Base-by-base conservation (phyloP, 30 jellyfish, hydroid and myxozoan genomes). In the Phacellophora camtschatica region DNA sequence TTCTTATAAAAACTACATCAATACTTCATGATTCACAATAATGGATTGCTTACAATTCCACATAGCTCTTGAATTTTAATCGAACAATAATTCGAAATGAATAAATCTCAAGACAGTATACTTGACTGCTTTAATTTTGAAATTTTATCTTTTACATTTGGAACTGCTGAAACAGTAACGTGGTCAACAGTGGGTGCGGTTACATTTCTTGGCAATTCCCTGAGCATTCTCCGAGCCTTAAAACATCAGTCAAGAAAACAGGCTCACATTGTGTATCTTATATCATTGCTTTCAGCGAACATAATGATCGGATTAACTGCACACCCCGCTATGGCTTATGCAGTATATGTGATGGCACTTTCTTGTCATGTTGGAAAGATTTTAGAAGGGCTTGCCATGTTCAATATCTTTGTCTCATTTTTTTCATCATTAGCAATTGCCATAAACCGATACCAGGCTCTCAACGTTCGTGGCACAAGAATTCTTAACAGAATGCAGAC, bases 391-490 rank as follows among this genome's bases (percentile, higher is more conserved):
- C 29, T 73, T 1, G 64, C 72, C 7, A 50, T 10, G 29, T 50
- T 51, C 13, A 73, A 51, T 65, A 49, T 73, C 11, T 19, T 37
- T 24, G 55, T 73, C 20, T 73, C 86, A 29, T 35, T 54, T 24
- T 49, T 28, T 24, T 73, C 86, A 10, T 32, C 86, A 5, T 45
- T 73, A n/a, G 86, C 74, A 10, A 25, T 73, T 3, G 86, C 86
- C 5, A 34, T 53, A 2, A 51, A 73, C 27, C 22, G 86, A 55
- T 46, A 36, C 59, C 34, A 24, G 46, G 74, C 86, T 5, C 15
- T 73, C 11, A 35, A 51, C 4, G 35, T 32, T 4, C 55, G 59
- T 22, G n/a, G 20, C 6, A 2, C 86, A 7, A 24, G 64, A 27
- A 27, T 67, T 18, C 55, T 49, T 29, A 73, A 73, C 66, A 28